phyloP scores from a whole-genome alignment of 2,797 vertebrate genomes.

The Anolis apletophallus region DNA sequence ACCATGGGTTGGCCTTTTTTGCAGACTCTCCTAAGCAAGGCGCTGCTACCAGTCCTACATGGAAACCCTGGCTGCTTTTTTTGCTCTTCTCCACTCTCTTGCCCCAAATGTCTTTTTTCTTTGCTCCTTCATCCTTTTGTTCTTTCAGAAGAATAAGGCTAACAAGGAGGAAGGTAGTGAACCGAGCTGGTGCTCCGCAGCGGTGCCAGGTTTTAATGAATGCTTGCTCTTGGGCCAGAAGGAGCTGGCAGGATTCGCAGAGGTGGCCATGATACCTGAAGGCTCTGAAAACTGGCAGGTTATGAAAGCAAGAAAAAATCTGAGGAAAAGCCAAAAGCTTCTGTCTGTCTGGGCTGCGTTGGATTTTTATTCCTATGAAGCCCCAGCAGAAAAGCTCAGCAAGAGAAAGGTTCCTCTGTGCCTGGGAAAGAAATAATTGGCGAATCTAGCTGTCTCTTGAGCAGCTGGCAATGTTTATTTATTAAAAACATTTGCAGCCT shows the following conservation, averaged over 20 bases:
- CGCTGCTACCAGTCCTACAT: conserved; percentile 21
- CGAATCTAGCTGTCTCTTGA: background rate
- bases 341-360: conserved; percentile 22
- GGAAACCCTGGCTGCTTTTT: background rate
- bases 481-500: background rate
- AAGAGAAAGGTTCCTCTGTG: background rate
- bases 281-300: conserved; percentile 57
- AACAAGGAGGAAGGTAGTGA: conserved; percentile 38
- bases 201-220: conserved; percentile 60
- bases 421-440: background rate
- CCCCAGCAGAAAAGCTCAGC: rapidly evolving
- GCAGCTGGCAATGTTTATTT: background rate
- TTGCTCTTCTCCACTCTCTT: background rate
- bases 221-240: conserved; percentile 61
- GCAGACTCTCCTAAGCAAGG: conserved; percentile 20
- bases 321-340: conserved; percentile 30
- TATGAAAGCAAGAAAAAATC: conserved; percentile 49
- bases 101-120: background rate
- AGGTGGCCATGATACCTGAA: conserved; percentile 50
- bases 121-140: conserved; percentile 44
- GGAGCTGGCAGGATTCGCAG: conserved; percentile 50
- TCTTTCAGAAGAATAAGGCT: conserved; percentile 52
- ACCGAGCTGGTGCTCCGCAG: background rate
- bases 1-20: conserved; percentile 6
- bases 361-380: conserved; percentile 30